A percentile compares a stretch with the other conserved stretches of the same genome.
Evolutionary conservation across 2,888 invertebrate species (phyloP).

Genomic region (Neoascia interrupta): DNA sequence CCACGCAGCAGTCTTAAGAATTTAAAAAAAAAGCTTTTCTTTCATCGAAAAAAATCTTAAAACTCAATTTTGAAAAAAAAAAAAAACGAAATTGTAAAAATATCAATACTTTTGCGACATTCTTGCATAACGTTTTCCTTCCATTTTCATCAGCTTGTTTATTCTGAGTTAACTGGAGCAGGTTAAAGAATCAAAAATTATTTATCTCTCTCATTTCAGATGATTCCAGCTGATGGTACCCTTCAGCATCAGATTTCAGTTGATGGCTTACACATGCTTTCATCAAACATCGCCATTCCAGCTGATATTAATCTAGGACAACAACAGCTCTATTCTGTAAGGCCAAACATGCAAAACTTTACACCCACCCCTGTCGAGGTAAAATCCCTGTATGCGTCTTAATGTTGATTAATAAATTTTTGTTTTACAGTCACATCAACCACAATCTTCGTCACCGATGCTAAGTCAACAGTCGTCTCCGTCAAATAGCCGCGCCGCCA

Average conservation of each 20-base stretch:
- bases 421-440: slow-evolving; percentile 77
- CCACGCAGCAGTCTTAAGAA: no score
- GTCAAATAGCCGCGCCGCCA: slow-evolving; percentile 87
- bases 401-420: background rate
- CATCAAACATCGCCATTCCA: slow-evolving; percentile 79
- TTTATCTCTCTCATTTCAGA: slow-evolving; percentile 73
- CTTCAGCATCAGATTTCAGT: slow-evolving; percentile 75
- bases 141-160: no score
- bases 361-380: slow-evolving; percentile 72
- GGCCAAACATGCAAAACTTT: slow-evolving; percentile 72
- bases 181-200: no score
- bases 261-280: slow-evolving; percentile 78
- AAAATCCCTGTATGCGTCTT: slow-evolving; percentile 5
- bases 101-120: no score
- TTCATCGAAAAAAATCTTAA: no score
- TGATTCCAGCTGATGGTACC: slow-evolving; percentile 75
- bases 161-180: no score
- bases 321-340: slow-evolving; percentile 75
- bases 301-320: slow-evolving; percentile 75
- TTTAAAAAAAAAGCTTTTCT: no score
- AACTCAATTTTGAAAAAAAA: no score
- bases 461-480: slow-evolving; percentile 88
- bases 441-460: slow-evolving; percentile 85
- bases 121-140: no score
- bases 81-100: no score